Evolutionary conservation across 2,113 vertebrate genomes (phyloP).

Genomic region (Malurus melanocephalus): DNA sequence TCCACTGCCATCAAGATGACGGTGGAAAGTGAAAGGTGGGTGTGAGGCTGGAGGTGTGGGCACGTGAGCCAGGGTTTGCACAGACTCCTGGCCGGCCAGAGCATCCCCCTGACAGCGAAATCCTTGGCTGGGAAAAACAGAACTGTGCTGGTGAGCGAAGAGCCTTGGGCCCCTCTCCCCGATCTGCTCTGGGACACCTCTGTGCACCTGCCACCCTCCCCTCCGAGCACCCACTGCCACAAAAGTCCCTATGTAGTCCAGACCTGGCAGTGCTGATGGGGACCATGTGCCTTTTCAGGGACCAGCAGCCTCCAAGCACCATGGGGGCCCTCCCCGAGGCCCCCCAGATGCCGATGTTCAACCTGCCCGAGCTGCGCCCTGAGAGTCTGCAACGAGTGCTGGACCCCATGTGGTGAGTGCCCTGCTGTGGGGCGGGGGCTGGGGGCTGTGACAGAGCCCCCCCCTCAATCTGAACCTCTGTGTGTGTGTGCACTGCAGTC

Average conservation of each 20-base stretch:
- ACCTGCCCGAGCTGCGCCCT: not conserved
- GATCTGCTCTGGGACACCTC: fast-evolving
- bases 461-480: not conserved
- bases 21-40: constrained; percentile 65
- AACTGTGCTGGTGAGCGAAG: not conserved
- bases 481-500: not conserved
- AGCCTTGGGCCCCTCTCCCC: fast-evolving
- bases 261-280: not conserved
- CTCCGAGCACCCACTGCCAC: fast-evolving
- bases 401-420: not conserved
- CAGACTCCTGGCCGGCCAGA: fast-evolving
- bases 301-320: not conserved
- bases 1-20: constrained; percentile 76
- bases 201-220: fast-evolving
- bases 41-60: fast-evolving
- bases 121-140: not conserved
- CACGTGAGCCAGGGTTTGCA: not conserved
- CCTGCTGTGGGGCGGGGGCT: not conserved
- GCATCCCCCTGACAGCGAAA: not conserved
- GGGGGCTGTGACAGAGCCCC: not conserved
- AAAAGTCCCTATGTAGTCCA: fast-evolving
- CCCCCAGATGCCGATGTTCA: not conserved
- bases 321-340: fast-evolving
- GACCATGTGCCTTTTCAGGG: not conserved
- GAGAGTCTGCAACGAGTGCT: not conserved